Evolutionary conservation across 1,140 invertebrate genomes (phyloP).

Genomic region (Drosophila prosaltans): DNA sequence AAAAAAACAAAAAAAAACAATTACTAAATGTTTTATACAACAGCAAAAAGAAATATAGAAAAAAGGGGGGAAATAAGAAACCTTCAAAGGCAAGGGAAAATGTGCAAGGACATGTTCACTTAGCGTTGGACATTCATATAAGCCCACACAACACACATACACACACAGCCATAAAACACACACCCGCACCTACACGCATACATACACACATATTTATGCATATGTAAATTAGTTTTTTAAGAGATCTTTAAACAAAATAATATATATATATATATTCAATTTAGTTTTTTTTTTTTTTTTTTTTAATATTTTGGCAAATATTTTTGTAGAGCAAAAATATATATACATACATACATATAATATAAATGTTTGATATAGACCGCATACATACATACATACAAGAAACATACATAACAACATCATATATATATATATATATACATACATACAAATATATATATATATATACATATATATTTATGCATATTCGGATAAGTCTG

Average conservation of each 20-base stretch:
- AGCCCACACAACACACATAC: conserved; percentile 2
- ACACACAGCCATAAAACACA: conserved; percentile 1
- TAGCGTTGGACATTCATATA: conserved; percentile 10
- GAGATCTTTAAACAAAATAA: background rate
- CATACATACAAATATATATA: conserved; percentile 18
- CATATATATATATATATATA: conserved; percentile 10
- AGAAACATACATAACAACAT: conserved; percentile 2
- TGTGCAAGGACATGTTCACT: conserved; percentile 13
- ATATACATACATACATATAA: background rate
- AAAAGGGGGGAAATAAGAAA: conserved; percentile 14
- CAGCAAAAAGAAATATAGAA: conserved; percentile 20
- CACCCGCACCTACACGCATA: background rate
- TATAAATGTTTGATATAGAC: background rate
- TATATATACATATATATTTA: conserved; percentile 45
- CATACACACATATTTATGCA: background rate
- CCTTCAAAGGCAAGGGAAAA: conserved; percentile 46
- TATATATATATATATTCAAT: background rate
- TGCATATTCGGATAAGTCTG: conserved; percentile 83
- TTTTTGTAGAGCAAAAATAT: conserved; percentile 10
- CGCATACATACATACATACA: conserved; percentile 2
- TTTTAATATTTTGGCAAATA: background rate
- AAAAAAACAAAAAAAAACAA: conserved; percentile 34
- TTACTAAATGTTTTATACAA: conserved; percentile 65
- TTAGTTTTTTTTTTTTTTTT: background rate
- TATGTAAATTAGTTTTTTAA: conserved; percentile 16